Percentiles rank a stretch among this genome's conserved stretches.
phyloP scores from a whole-genome alignment of 2,113 vertebrate species.

The Chloebia gouldiae region DNA sequence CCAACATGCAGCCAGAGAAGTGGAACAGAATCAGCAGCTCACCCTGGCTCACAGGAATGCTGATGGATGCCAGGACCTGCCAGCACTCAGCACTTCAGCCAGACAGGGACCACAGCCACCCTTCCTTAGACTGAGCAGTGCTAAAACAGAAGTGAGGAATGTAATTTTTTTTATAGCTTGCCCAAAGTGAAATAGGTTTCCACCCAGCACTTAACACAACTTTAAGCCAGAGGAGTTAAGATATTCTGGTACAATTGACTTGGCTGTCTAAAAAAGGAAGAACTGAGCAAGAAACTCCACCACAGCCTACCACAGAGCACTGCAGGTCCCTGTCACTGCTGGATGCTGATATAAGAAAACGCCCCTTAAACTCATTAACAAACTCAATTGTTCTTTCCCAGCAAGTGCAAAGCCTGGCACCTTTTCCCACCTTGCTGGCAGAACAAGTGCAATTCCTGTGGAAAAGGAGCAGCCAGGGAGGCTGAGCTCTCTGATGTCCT shows the following conservation, averaged over 20 bases:
- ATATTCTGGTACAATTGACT: neutral
- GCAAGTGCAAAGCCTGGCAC: neutral
- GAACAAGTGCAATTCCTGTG: fast-evolving
- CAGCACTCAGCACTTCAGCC: neutral
- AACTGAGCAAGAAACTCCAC: neutral
- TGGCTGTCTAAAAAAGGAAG: conserved; percentile 11
- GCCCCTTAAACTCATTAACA: neutral
- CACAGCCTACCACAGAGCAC: neutral
- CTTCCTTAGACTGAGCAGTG: neutral
- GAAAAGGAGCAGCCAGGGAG: neutral
- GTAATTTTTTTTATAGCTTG: neutral
- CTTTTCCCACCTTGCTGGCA: neutral
- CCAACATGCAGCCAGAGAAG: neutral
- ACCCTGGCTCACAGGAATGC: neutral
- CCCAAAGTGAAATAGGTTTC: neutral
- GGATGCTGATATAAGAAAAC: neutral
- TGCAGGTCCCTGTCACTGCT: neutral
- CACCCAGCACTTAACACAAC: conserved; percentile 39
- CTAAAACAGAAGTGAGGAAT: neutral
- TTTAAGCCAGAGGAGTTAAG: neutral
- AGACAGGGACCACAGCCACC: conserved; percentile 9
- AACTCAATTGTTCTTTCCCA: neutral
- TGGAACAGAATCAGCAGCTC: neutral
- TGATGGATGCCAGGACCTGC: neutral
- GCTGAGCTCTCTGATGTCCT: neutral